Conservation (phyloP, 2,113 vertebrate species). For the Sylvia atricapilla region DNA sequence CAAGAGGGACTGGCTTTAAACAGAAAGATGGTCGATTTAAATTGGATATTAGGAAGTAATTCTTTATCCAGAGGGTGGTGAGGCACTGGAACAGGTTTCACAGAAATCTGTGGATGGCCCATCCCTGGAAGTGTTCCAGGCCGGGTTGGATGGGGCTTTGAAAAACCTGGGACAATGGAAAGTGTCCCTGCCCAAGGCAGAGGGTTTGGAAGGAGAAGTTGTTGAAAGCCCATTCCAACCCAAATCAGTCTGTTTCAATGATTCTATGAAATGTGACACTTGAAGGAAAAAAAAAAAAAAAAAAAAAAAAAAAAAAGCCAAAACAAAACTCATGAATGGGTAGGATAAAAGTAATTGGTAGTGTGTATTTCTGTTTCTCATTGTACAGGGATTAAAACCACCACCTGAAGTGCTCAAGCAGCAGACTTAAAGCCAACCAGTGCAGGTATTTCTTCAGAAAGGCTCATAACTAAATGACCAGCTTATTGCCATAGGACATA, state of each 20-base stretch:
- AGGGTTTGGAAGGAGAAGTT: not conserved
- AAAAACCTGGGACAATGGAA: not conserved
- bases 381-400: not conserved
- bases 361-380: not conserved
- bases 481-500: not conserved
- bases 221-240: not conserved
- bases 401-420: not conserved
- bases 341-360: not conserved
- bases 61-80: not conserved
- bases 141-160: not conserved
- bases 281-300: not conserved
- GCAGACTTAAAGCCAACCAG: not conserved
- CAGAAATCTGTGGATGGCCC: accelerated
- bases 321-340: not conserved
- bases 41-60: not conserved
- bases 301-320: too few relatives aligned
- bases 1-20: not conserved
- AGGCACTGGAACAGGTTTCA: not conserved
- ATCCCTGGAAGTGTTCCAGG: not conserved
- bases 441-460: not conserved
- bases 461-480: not conserved
- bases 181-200: not conserved
- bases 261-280: not conserved
- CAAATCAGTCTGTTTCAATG: not conserved
- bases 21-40: not conserved